Base-by-base conservation (phyloP, 2,797 vertebrate species). In the Aldrovandia affinis region DNA sequence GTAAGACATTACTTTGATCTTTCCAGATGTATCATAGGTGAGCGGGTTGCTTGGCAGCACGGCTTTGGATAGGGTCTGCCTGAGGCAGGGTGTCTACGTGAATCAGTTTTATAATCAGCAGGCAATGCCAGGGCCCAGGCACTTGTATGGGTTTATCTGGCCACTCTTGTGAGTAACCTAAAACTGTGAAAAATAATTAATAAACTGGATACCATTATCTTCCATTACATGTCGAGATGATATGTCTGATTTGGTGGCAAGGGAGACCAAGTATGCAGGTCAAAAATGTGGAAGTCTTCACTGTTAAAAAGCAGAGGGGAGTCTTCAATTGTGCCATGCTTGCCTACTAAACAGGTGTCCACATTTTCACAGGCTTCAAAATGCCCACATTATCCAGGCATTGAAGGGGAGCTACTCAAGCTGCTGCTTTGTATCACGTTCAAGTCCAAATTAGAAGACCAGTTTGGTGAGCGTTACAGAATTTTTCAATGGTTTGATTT, bases 1-100 rank as follows among this genome's bases (percentile, higher is more conserved):
- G 63, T n/a, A 22, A 63, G 59, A 65, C 63, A 65, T 65, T 65
- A 65, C 63, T 65, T 65, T 30, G 33, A 30, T 65, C 63, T 65
- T 9, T 14, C 28, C 3, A 28, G 4, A 65, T 65, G 14, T 28
- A 65, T 65, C 33, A 65, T 65, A 65, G 63, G 33, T 65, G 63
- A 33, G 63, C 30, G 63, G 22, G 22, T 12, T 25, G 3, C 57
- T 59, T 25, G 8, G 57, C 14, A 20, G 14, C 4, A 25, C n/a
- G 63, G 25, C 10, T 30, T 0, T 52, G 7, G 7, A 52, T 8
- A 7, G 33, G 30, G 63, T 18, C n/a, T 36, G 33, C 18, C 33
- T 14, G 68, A 70, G 68, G 61, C 10, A 30, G 7, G 28, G 18
- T 20, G 68, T 36, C 33, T 14, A 28, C 5, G 12, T 30, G n/a